Base-by-base conservation (phyloP, 2,888 invertebrate species). In the Stegana nigrithorax region DNA sequence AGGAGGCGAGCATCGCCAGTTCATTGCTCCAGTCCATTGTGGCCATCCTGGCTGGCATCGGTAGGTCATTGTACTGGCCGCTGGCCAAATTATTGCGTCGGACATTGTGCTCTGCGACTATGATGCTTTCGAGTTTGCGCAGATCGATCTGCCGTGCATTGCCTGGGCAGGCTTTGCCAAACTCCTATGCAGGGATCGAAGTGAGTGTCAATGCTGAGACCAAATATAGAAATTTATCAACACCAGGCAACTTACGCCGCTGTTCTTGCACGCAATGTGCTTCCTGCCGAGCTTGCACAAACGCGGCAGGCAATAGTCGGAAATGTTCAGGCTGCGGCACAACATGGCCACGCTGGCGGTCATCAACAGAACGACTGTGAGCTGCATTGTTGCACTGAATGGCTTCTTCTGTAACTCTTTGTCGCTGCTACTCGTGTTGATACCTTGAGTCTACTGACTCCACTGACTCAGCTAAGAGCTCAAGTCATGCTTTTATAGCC, bases 241-340 rank as follows among this genome's bases (percentile, higher is more conserved):
- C 36, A 36, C 4, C n/a, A 10, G n/a, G 5, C 23, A 8, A 75
- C 73, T 75, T 55, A 75, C 74, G 14, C 67, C 73, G 14, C 62
- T 68, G 59, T 72, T 51, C n/a, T 26, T 66, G 69, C 75, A 75
- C 32, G 64, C 77, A 58, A 75, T 71, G 14, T 78, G 75, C 26
- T 53, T 72, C 39, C 67, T 72, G 5, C 62, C 29, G 0, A 4
- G 1, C n/a, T 55, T 53, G 19, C 79, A 75, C 32, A 78, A 44
- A 5, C 45, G 53, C 4, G 53, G 14, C 27, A 62, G 56, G 51
- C 79, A 75, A 55, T 74, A 78, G 51, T 76, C 64, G 42, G 23
- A 42, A 17, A 39, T 21, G 5, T 32, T 5, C 2, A 2, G 2
- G 32, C n/a, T n/a, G n/a, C n/a, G 10, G n/a, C 32, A 4, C 32